Percentiles rank a stretch among this genome's conserved stretches.
phyloP scores from a whole-genome alignment of 2,888 invertebrate species.

The Clostera curtula region DNA sequence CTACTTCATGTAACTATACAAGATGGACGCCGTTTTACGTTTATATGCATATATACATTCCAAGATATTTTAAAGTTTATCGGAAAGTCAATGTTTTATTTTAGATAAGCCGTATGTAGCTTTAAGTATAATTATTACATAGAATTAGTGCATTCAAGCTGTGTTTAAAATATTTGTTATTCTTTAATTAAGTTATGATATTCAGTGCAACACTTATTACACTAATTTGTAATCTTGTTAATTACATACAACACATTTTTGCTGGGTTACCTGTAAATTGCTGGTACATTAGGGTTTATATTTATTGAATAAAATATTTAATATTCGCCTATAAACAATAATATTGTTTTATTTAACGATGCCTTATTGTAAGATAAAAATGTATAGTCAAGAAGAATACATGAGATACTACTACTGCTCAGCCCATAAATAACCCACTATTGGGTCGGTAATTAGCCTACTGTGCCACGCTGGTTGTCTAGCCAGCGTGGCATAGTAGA shows the following conservation, averaged over 20 bases:
- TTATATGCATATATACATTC: conserved; percentile 42
- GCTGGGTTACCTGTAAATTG: conserved; percentile 44
- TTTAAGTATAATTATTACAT: conserved; percentile 45
- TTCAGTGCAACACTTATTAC: conserved; percentile 3
- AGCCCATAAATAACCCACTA: too few species aligned
- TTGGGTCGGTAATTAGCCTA: too few species aligned
- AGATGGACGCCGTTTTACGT: conserved; percentile 20
- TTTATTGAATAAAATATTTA: conserved; percentile 62
- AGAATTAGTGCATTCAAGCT: conserved; percentile 35
- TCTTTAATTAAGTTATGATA: conserved; percentile 10
- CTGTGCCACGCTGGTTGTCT: too few species aligned
- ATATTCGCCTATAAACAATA: conserved; percentile 58
- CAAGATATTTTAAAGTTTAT: conserved; percentile 43
- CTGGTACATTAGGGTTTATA: conserved; percentile 57
- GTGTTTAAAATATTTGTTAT: neutral
- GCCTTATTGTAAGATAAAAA: too few species aligned
- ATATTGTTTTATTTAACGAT: conserved; percentile 30
- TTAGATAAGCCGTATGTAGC: conserved; percentile 46
- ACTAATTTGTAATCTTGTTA: conserved; percentile 10
- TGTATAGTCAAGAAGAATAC: too few species aligned
- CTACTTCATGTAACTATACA: conserved; percentile 39
- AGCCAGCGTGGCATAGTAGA: too few species aligned
- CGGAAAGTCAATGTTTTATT: conserved; percentile 49
- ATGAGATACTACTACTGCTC: too few species aligned
- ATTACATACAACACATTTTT: conserved; percentile 20